A percentile compares a stretch with the other conserved stretches of the same genome.
Evolutionary conservation across 2,797 vertebrate genomes (phyloP).

Genomic region (Crenichthys baileyi): DNA sequence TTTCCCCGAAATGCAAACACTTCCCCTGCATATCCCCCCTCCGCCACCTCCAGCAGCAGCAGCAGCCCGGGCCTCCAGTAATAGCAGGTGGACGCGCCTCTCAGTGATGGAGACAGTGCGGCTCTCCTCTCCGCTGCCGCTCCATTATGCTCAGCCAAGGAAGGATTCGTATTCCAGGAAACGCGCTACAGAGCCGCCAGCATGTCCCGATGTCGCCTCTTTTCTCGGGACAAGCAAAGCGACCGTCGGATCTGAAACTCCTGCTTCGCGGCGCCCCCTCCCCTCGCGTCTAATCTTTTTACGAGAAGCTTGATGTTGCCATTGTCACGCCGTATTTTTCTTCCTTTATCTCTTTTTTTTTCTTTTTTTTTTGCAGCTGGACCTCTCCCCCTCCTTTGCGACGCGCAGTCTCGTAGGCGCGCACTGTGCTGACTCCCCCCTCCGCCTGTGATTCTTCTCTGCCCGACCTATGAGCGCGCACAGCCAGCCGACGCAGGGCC

Average conservation of each 20-base stretch:
- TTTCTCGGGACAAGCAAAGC: constrained; percentile 58
- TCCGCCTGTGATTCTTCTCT: constrained; percentile 62
- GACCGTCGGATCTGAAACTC: constrained; percentile 63
- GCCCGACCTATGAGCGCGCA: constrained; percentile 88
- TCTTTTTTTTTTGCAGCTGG: constrained; percentile 75
- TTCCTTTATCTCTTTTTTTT: constrained; percentile 24
- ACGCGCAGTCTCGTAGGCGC: constrained; percentile 79
- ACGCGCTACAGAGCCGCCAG: constrained; percentile 64
- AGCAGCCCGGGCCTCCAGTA: constrained; percentile 81
- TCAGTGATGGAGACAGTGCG: constrained; percentile 83
- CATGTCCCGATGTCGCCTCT: constrained; percentile 64
- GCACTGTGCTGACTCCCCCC: constrained; percentile 66
- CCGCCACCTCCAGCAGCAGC: constrained; percentile 39
- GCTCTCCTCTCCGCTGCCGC: constrained; percentile 78
- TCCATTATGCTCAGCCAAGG: constrained; percentile 81
- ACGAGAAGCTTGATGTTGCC: constrained; percentile 79
- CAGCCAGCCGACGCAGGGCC: constrained; percentile 78
- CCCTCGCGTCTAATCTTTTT: constrained; percentile 57
- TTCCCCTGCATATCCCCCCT: constrained; percentile 81
- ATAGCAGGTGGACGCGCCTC: constrained; percentile 91
- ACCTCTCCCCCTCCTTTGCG: constrained; percentile 76
- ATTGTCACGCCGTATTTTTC: constrained; percentile 75
- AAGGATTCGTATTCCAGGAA: constrained; percentile 79
- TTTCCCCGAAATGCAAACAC: constrained; percentile 79
- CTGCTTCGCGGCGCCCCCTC: constrained; percentile 60